Base-by-base conservation (phyloP, 2,888 invertebrate species). In the Noctua comes region DNA sequence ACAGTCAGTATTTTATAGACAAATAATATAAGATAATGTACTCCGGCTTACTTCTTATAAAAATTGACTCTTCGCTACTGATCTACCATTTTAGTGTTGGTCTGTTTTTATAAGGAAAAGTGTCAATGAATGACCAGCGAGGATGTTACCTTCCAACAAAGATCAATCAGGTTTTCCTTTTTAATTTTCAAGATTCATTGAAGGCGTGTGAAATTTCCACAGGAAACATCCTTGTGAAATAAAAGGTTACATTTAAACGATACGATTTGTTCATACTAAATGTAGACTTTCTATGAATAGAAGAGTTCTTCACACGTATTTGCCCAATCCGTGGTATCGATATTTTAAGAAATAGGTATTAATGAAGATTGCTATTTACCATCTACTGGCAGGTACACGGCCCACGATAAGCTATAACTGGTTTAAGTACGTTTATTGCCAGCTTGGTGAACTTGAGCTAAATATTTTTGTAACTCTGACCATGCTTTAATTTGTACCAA, bases 111-210 rank as follows among this genome's bases (percentile, higher is more conserved):
- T 31, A 46, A 24, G 43, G 71, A 71, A 71, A 64, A 27, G 21
- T 43, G 57, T 21, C 2, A 1, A n/a, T 43, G 2, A 18, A 31
- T 40, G 13, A 48, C 43, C 10, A 80, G 59, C 4, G 59, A 81
- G 21, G 16, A 64, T 36, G 51, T 54, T 36, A 80, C 46, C 27
- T 75, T 46, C 51, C 57, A 73, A 27, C 40, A 51, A 54, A 65
- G 13, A 68, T 46, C 57, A 69, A 46, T 59, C 40, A 74, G 70
- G 64, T 86, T 76, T 71, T 76, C 71, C 73, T 71, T 65, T 76
- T 40, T 27, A 57, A 73, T 84, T 76, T 86, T 88, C 71, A 70
- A 75, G 54, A 72, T 81, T 85, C 72, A 68, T 75, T 78, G 76
- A 82, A 51, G 65, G 36, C 27, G 62, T 68, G 43, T 68, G 68